phyloP scores from a whole-genome alignment of 2,797 vertebrate species.

The Parambassis ranga region DNA sequence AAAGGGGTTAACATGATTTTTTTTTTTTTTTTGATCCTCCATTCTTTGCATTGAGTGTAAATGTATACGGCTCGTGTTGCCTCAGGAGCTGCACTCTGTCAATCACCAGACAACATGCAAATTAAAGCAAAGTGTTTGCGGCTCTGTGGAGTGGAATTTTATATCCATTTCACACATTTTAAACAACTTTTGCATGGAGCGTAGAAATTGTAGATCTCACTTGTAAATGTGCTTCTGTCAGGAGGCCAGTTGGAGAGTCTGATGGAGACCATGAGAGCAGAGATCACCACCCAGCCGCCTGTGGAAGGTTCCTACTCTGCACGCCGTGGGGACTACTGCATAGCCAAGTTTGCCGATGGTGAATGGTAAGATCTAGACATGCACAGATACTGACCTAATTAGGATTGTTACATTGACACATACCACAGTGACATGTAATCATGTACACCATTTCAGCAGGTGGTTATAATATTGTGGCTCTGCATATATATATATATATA shows the following conservation, averaged over 20 bases:
- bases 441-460: too few relatives aligned
- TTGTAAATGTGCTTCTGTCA: conserved; percentile 51
- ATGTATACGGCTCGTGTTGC: neutral
- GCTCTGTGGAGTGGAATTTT: neutral
- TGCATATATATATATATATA: too few relatives aligned
- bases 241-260: conserved; percentile 92
- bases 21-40: too few relatives aligned
- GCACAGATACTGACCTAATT: neutral
- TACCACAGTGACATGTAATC: too few relatives aligned
- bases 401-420: too few relatives aligned
- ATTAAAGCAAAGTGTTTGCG: neutral
- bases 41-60: conserved; percentile 4
- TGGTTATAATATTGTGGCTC: too few relatives aligned
- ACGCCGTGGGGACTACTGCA: conserved; percentile 92
- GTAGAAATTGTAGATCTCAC: neutral
- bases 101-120: neutral
- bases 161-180: neutral
- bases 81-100: neutral
- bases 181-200: neutral
- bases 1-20: neutral
- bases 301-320: conserved; percentile 89
- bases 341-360: conserved; percentile 94
- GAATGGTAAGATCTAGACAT: conserved; percentile 97
- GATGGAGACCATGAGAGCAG: conserved; percentile 96
- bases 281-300: conserved; percentile 89